Conservation (phyloP, 2,888 invertebrate species). For the Caenorhabditis sp. region DNA sequence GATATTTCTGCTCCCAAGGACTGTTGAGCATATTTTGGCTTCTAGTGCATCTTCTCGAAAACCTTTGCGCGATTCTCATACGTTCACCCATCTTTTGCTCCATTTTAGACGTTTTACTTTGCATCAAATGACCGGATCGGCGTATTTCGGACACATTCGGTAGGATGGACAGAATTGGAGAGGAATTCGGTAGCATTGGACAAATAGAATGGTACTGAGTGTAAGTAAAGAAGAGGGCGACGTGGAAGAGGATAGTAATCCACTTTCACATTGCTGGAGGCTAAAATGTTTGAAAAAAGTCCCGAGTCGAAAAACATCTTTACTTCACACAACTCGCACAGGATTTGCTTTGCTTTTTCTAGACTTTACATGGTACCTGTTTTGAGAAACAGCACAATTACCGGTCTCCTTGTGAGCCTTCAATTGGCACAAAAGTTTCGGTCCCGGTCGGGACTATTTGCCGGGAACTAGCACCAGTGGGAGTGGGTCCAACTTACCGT, state of each 20-base stretch:
- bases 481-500: slow-evolving; percentile 71
- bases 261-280: neutral
- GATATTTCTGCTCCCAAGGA: slow-evolving; percentile 31
- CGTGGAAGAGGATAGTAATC: slow-evolving; percentile 2
- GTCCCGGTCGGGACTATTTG: slow-evolving; percentile 73
- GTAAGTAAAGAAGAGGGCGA: no score
- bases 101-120: slow-evolving; percentile 21
- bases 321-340: neutral
- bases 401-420: no score
- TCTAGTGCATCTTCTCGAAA: neutral
- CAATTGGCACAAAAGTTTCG: slow-evolving; percentile 55
- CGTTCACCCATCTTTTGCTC: slow-evolving; percentile 23
- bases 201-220: no score
- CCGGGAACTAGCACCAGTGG: no score
- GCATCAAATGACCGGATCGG: neutral
- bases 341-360: no score
- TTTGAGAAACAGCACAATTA: no score
- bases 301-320: no score
- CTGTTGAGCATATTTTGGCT: slow-evolving; percentile 30
- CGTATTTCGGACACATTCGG: slow-evolving; percentile 23
- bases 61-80: slow-evolving; percentile 27
- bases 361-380: no score
- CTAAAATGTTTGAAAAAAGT: neutral
- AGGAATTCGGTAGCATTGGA: no score
- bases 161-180: slow-evolving; percentile 15